These are phyloP conservation scores for Brachionus koreanus DNA, from an alignment of 1,140 invertebrate genomes.

Conservation along the genomic window DNA sequence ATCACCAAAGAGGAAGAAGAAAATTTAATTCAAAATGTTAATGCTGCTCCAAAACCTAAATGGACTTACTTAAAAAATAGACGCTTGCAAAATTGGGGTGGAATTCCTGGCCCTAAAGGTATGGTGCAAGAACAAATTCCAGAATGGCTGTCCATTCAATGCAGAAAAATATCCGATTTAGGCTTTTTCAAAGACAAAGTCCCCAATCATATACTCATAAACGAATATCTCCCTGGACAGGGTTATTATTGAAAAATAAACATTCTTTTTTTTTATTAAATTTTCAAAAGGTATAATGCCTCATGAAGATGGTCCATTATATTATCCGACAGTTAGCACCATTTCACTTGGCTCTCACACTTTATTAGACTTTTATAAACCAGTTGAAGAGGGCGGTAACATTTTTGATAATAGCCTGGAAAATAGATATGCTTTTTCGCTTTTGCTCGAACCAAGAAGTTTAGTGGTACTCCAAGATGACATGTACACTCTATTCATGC, in stretches of 20 bases:
- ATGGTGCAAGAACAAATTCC: conserved; percentile 89
- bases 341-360: conserved; percentile 85
- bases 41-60: conserved; percentile 80
- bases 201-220: conserved; percentile 90
- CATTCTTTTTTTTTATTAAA: not conserved
- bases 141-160: conserved; percentile 72
- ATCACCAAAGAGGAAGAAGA: conserved; percentile 76
- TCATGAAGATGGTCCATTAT: conserved; percentile 88
- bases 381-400: conserved; percentile 46
- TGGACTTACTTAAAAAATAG: conserved; percentile 88
- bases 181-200: conserved; percentile 68
- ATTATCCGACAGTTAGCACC: conserved; percentile 85
- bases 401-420: not conserved
- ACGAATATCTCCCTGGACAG: conserved; percentile 88
- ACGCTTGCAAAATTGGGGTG: conserved; percentile 91
- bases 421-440: not conserved
- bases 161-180: conserved; percentile 70
- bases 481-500: conserved; percentile 78
- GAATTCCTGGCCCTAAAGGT: conserved; percentile 81
- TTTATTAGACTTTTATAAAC: conserved; percentile 75
- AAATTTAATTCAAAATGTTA: conserved; percentile 66
- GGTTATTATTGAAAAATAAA: conserved; percentile 65
- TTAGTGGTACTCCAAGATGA: conserved; percentile 77
- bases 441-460: conserved; percentile 81
- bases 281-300: conserved; percentile 61